Conservation (phyloP, 2,888 invertebrate genomes). For the Fragum fragum region DNA sequence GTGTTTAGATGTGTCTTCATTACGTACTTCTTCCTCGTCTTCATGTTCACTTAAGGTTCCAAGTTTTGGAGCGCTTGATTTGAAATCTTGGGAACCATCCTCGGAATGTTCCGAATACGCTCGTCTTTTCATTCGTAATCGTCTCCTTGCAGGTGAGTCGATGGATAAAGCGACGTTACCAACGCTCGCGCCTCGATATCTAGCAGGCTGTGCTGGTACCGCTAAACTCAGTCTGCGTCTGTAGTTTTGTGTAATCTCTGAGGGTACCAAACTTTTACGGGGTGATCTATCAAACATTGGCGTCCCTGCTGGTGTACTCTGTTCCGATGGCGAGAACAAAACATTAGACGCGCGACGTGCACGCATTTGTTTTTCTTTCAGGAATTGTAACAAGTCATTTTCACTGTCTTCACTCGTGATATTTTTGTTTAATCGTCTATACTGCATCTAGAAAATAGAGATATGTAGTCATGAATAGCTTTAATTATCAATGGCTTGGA, state of each 20-base stretch:
- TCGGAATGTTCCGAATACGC: constrained; percentile 37
- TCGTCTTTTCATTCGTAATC: constrained; percentile 46
- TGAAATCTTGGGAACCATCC: background rate
- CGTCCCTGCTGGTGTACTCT: constrained; percentile 8
- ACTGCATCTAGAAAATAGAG: constrained; percentile 50
- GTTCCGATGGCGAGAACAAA: constrained; percentile 41
- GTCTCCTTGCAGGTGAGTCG: constrained; percentile 57
- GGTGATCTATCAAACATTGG: constrained; percentile 9
- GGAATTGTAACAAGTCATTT: constrained; percentile 66
- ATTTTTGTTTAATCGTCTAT: constrained; percentile 69
- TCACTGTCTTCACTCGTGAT: constrained; percentile 68
- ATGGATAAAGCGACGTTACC: constrained; percentile 55
- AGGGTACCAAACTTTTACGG: constrained; percentile 53
- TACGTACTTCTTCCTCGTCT: constrained; percentile 1
- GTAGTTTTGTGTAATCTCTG: constrained; percentile 65
- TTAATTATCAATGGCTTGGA: background rate
- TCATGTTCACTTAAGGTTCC: constrained; percentile 17
- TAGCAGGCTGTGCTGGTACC: constrained; percentile 35
- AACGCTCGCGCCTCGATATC: constrained; percentile 54
- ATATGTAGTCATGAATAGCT: background rate
- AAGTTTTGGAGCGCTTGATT: background rate
- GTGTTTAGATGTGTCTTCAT: constrained; percentile 1
- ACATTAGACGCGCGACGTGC: constrained; percentile 68
- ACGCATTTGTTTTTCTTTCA: constrained; percentile 73
- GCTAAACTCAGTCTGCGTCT: constrained; percentile 71